A percentile compares a stretch with the other conserved stretches of the same genome.
Evolutionary conservation across 2,797 vertebrate genomes (phyloP).

Genomic region (Pyrocephalus nanus): DNA sequence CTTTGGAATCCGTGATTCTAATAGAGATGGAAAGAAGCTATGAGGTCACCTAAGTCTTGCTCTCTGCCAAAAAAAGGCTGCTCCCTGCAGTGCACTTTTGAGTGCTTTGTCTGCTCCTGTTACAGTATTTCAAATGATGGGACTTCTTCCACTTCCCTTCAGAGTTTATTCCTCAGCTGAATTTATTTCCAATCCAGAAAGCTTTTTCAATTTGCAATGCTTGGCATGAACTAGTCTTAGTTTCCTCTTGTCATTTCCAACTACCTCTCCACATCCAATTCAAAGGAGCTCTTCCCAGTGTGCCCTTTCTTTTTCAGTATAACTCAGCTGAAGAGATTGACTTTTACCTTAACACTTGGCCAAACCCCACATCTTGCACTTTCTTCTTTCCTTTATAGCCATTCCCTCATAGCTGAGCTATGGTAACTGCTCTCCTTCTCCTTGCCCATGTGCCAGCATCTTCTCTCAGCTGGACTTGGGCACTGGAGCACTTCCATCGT

Average conservation of each 20-base stretch:
- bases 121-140: neutral
- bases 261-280: neutral
- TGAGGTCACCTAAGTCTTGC: conserved; percentile 31
- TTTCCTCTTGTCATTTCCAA: neutral
- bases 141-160: conserved; percentile 26
- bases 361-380: neutral
- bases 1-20: conserved; percentile 16
- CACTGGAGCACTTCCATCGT: neutral
- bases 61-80: conserved; percentile 30
- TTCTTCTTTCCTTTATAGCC: neutral
- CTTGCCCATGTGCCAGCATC: neutral
- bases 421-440: neutral
- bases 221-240: neutral
- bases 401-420: neutral
- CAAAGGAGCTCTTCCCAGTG: neutral
- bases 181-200: neutral
- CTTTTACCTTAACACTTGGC: neutral
- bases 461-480: neutral
- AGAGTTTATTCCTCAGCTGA: neutral
- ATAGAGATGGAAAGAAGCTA: conserved; percentile 38
- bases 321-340: neutral
- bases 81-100: conserved; percentile 14
- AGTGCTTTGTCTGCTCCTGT: conserved; percentile 24
- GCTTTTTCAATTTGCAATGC: neutral
- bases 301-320: neutral